Percentiles rank a stretch among this genome's conserved stretches.
phyloP scores from a whole-genome alignment of 2,113 vertebrate species.

The Apaloderma vittatum region DNA sequence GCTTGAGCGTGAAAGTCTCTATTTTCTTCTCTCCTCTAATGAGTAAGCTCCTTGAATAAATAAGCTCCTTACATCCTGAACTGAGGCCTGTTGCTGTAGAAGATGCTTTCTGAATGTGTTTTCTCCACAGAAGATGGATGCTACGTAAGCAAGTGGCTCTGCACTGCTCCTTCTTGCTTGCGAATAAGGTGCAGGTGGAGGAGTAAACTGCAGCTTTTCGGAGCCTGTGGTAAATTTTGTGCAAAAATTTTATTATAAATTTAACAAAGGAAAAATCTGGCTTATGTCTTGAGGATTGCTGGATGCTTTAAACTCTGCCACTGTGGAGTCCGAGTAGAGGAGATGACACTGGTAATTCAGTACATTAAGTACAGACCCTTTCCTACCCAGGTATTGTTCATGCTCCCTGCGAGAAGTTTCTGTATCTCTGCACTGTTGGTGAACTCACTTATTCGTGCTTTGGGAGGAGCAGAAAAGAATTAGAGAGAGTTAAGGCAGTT shows the following conservation, averaged over 20 bases:
- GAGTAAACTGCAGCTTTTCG: not conserved
- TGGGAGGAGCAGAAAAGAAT: not conserved
- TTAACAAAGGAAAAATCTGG: not conserved
- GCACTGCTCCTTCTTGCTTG: not conserved
- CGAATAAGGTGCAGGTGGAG: not conserved
- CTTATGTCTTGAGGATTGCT: not conserved
- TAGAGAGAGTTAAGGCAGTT: conserved; percentile 3
- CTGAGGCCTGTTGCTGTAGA: not conserved
- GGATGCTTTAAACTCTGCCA: not conserved
- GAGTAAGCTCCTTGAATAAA: not conserved
- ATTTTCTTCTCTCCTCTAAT: not conserved
- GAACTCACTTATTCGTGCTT: not conserved
- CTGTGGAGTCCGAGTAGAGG: not conserved
- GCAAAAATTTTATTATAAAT: not conserved
- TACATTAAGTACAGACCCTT: not conserved
- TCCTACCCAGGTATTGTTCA: not conserved
- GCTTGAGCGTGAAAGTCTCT: not conserved
- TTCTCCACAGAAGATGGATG: not conserved
- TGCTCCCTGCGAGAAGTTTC: not conserved
- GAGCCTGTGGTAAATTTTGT: not conserved
- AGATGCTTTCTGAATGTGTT: not conserved
- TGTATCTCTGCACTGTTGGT: not conserved
- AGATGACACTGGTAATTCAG: not conserved
- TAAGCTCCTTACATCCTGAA: not conserved
- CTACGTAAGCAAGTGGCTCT: rapidly evolving